Evolutionary conservation across 2,797 vertebrate genomes (phyloP).

Genomic region (Dipus sagitta): DNA sequence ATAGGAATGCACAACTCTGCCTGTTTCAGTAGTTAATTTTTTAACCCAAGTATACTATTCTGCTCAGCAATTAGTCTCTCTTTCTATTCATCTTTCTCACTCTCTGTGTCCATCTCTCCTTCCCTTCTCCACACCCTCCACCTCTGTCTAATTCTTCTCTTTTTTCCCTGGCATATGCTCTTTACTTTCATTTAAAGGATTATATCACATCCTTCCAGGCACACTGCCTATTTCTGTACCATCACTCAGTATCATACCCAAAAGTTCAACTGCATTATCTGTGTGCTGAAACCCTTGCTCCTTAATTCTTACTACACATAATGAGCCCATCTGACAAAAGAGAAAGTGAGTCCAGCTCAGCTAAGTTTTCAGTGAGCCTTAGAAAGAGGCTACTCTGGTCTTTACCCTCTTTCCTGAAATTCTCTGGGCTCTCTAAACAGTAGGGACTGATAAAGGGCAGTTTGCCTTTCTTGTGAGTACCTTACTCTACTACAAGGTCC

Average conservation of each 20-base stretch:
- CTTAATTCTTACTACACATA: neutral
- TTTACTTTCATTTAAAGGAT: neutral
- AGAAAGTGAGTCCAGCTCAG: neutral
- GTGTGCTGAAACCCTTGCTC: neutral
- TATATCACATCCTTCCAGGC: neutral
- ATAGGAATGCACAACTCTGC: neutral
- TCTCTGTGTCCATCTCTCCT: neutral
- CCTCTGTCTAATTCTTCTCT: neutral
- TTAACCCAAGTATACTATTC: neutral
- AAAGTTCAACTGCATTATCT: neutral
- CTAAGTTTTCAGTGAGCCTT: neutral
- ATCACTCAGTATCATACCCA: neutral
- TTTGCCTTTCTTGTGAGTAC: neutral
- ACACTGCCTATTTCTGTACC: neutral
- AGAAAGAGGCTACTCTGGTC: neutral
- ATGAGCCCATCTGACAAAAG: neutral
- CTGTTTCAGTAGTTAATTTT: neutral
- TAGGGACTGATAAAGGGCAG: neutral
- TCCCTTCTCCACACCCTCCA: too few relatives aligned
- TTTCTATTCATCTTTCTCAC: rapidly evolving
- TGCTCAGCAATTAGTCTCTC: neutral
- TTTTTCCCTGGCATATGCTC: neutral
- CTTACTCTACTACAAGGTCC: neutral
- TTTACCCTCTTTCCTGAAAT: neutral
- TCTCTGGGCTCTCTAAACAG: too few relatives aligned